Conservation (phyloP, 2,113 vertebrate genomes). For the Aix galericulata region DNA sequence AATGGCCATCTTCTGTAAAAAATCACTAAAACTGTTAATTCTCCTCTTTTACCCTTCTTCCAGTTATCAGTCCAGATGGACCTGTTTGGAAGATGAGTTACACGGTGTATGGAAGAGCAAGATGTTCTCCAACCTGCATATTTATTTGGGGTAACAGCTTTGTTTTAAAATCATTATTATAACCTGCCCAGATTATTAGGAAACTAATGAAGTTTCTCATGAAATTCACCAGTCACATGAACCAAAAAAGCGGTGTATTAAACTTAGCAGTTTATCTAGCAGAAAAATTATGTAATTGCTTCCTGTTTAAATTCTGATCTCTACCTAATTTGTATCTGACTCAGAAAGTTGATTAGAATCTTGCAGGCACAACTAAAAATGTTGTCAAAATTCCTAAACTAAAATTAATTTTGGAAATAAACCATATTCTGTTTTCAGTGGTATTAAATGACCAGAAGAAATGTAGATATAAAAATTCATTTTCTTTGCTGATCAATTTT, state of each 20-base stretch:
- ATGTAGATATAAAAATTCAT: not conserved
- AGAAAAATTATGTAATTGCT: not conserved
- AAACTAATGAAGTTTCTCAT: not conserved
- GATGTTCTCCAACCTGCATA: not conserved
- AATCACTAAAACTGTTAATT: slow-evolving; percentile 9
- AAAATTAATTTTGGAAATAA: not conserved
- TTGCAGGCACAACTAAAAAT: not conserved
- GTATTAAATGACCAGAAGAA: not conserved
- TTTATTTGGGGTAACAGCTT: not conserved
- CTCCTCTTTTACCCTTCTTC: not conserved
- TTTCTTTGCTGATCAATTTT: not conserved
- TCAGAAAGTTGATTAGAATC: not conserved
- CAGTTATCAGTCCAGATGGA: not conserved
- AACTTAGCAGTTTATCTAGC: not conserved
- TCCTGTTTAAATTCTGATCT: not conserved
- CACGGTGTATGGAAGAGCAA: not conserved
- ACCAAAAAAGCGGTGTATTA: not conserved
- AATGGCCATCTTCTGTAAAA: slow-evolving; percentile 42
- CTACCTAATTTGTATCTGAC: not conserved
- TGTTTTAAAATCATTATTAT: not conserved
- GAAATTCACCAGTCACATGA: not conserved
- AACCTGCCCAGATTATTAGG: not conserved
- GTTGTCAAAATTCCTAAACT: not conserved
- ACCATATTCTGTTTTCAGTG: not conserved
- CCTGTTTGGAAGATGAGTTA: not conserved